Base-by-base conservation (phyloP, 2,888 invertebrate genomes). In the Acronicta psi region DNA sequence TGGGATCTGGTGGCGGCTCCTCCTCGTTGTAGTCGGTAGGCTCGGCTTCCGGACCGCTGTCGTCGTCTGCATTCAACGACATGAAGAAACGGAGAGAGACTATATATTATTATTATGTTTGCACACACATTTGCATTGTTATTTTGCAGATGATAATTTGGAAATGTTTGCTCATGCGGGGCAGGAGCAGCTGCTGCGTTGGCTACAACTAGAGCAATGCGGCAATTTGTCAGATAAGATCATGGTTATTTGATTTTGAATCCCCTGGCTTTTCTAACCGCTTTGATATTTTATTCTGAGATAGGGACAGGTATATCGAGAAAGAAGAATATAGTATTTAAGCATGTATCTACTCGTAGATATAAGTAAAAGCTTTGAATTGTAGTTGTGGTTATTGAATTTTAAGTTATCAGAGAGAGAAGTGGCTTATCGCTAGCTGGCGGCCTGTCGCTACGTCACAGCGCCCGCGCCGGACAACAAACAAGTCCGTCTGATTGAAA, bases 61-160 rank as follows among this genome's bases (percentile, higher is more conserved):
- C 95, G 88, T 95, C 96, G 92, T 96, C 96, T 96, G 96, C 95
- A 94, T 96, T 96, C 95, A 97, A 96, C 95, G 96, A 96, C 96
- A 94, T 93, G 93, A 93, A 93, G 90, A 94, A 94, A 91, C 92
- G 93, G 89, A 93, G 92, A 92, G 93, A 94, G 89, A 94, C 94
- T 94, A 92, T 93, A 91, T 93, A 93, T 94, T 94, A 94, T 93
- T 92, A 93, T 93, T 90, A 93, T 90, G 93, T 93, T 94, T 93
- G 91, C 91, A 88, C 92, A 92, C 78, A 80, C 79, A 86, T 91
- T 85, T 79, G 82, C 81, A 87, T 77, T 82, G 73, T 45, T 64
- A 75, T 47, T 42, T 40, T 31, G 29, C 46, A 44, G 37, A 63
- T 57, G 41, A 50, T 31, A 13, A n/a, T n/a, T 18, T 41, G 13